Conservation (phyloP, 2,113 vertebrate genomes). For the Pollachius pollachius region DNA sequence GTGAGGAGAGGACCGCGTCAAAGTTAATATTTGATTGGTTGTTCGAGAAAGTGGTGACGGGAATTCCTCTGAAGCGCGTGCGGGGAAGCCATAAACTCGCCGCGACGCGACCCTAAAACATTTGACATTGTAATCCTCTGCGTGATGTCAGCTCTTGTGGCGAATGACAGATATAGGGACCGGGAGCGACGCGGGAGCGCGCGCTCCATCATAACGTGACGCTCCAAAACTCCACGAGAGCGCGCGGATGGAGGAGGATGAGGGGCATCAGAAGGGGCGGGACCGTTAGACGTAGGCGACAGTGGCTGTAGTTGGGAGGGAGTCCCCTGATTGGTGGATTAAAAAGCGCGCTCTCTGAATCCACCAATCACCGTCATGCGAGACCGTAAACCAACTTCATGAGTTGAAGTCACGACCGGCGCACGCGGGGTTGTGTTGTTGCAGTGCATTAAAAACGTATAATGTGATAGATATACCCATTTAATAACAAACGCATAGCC, state of each 20-base stretch:
- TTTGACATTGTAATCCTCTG: conserved; percentile 71
- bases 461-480: too few relatives aligned
- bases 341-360: conserved; percentile 21
- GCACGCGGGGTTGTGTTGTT: too few relatives aligned
- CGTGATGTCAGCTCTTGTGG: conserved; percentile 49
- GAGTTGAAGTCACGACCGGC: too few relatives aligned
- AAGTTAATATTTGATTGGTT: not conserved
- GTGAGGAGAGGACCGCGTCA: not conserved
- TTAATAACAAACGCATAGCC: too few relatives aligned
- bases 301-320: not conserved
- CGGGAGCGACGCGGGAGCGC: too few relatives aligned
- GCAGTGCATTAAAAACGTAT: too few relatives aligned
- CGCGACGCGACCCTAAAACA: conserved; percentile 23
- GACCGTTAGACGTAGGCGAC: not conserved
- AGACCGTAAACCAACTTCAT: not conserved
- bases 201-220: too few relatives aligned
- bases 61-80: conserved; percentile 35
- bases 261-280: not conserved
- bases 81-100: conserved; percentile 51
- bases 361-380: conserved; percentile 11
- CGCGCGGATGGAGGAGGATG: conserved; percentile 19
- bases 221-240: conserved; percentile 18
- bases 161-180: conserved; percentile 48
- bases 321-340: not conserved
- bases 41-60: conserved; percentile 26